Evolutionary conservation across 2,888 invertebrate species (phyloP), one percentile per base, ranked within the genome.

Genomic region (Phaedon cochleariae): DNA sequence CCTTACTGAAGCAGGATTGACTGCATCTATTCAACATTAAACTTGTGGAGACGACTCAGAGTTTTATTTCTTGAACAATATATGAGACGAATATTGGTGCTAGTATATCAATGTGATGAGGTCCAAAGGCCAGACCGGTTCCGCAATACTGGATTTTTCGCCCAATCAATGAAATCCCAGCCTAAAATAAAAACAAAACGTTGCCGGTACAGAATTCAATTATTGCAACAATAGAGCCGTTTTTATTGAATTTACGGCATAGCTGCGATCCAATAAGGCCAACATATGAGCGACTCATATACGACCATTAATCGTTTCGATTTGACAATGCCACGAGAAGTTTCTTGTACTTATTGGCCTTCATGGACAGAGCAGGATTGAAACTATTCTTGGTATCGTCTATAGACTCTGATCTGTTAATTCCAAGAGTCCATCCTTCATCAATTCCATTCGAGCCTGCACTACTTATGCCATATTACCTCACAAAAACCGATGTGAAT

Each of bases 291-390:
- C 46, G 17, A 53, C 48, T 59, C 45, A 63, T 62, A 62, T 62
- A 51, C 62, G 46, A 59, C 54, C 62, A 66, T 69, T 69, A 67
- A 67, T 69, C 69, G 64, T 69, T 69, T 62, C 64, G 64, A 58
- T 67, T 66, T 53, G 64, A 57, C 66, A 69, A 69, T 20, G 55
- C 37, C 45, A 21, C n/a, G 10, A 17, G 5, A 41, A 15, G n/a
- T 37, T 53, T 17, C 53, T 53, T 53, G 31, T 34, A 17, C 17
- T 29, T 21, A 15, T 31, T 12, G 52, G 53, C 53, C 12, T 9
- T 18, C 10, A 10, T 17, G 53, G 1, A 31, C 34, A 41, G 20
- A 21, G 21, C 55, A 55, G 26, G n/a, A 31, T 17, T 9, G 22
- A 9, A 52, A 21, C 10, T 20, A 26, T 15, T 52, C 15, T 26